Conservation (phyloP, 2,888 invertebrate species). For the Ophion ellenae region DNA sequence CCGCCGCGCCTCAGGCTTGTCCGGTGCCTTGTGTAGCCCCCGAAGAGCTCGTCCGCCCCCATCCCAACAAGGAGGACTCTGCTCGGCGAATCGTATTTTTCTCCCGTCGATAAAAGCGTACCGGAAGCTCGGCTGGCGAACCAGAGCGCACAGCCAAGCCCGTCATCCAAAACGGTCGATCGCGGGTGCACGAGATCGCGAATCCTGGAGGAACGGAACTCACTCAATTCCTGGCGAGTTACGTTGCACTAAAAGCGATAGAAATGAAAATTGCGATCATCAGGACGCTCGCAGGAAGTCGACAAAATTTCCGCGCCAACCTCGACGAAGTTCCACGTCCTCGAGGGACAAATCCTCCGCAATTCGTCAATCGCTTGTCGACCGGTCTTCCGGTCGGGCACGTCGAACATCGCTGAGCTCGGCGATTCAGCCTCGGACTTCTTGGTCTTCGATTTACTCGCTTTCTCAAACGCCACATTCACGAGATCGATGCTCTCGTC, state of each 20-base stretch:
- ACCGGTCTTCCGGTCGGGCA: slow-evolving; percentile 94
- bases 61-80: slow-evolving; percentile 94
- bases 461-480: slow-evolving; percentile 95
- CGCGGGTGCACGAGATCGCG: slow-evolving; percentile 93
- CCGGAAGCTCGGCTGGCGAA: slow-evolving; percentile 94
- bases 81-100: slow-evolving; percentile 86
- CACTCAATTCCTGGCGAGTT: slow-evolving; percentile 87
- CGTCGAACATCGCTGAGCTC: slow-evolving; percentile 85
- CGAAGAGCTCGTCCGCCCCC: slow-evolving; percentile 98
- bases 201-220: slow-evolving; percentile 86
- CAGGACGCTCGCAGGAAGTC: background rate
- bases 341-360: slow-evolving; percentile 87
- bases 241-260: slow-evolving; percentile 87
- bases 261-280: no score
- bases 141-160: slow-evolving; percentile 98
- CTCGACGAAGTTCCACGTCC: slow-evolving; percentile 94
- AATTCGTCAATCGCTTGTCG: slow-evolving; percentile 89
- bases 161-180: slow-evolving; percentile 96
- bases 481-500: slow-evolving; percentile 93
- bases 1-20: slow-evolving; percentile 87
- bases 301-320: slow-evolving; percentile 76
- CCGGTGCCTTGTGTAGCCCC: slow-evolving; percentile 96
- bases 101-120: slow-evolving; percentile 73
- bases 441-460: slow-evolving; percentile 53
- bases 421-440: slow-evolving; percentile 69